These are phyloP conservation scores for Orthonevra nobilis DNA, from an alignment of 2,888 invertebrate species.

Conservation along the genomic window DNA sequence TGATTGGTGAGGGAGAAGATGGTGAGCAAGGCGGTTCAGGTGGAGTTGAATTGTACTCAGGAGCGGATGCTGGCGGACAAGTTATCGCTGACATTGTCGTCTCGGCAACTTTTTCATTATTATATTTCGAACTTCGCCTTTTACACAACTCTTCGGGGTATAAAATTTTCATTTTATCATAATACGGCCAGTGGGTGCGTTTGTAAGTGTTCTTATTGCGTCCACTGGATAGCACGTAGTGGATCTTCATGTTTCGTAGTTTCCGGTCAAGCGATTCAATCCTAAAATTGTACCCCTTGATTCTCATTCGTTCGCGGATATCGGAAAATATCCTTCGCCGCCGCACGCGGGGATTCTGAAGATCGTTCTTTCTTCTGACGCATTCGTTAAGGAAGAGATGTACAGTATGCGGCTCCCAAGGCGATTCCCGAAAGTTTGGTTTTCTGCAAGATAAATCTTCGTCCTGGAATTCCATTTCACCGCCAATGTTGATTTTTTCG, in stretches of 20 bases:
- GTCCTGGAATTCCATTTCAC: too few relatives aligned
- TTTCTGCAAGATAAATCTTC: too few relatives aligned
- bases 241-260: conserved; percentile 45
- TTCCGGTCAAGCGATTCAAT: conserved; percentile 44
- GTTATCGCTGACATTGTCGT: too few relatives aligned
- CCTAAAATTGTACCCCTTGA: conserved; percentile 35
- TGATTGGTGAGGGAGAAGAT: not conserved
- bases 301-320: conserved; percentile 25
- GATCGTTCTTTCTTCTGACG: conserved; percentile 22
- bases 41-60: not conserved
- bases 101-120: too few relatives aligned
- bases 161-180: conserved; percentile 38
- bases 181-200: conserved; percentile 40
- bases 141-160: conserved; percentile 17
- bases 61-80: not conserved
- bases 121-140: too few relatives aligned
- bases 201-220: conserved; percentile 11
- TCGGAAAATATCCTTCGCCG: conserved; percentile 21
- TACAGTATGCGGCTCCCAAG: conserved; percentile 32
- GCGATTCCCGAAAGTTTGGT: too few relatives aligned
- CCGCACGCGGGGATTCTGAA: conserved; percentile 29
- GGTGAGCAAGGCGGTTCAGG: not conserved
- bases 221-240: conserved; percentile 12
- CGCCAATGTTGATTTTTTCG: not conserved
- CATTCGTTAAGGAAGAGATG: conserved; percentile 52